Conservation (phyloP, 2,113 vertebrate species). For the Oncorhynchus tshawytscha region DNA sequence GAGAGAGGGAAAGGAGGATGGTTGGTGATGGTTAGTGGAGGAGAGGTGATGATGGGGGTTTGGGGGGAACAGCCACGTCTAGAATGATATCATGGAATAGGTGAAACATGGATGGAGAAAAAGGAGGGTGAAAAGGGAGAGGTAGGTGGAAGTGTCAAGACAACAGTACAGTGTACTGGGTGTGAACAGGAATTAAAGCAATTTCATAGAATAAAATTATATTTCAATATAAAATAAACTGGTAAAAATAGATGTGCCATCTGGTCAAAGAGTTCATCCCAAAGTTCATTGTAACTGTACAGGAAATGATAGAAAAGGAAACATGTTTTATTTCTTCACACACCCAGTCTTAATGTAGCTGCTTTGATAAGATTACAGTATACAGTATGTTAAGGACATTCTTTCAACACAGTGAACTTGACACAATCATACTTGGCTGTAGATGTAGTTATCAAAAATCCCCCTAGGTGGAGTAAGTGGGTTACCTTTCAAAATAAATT, state of each 20-base stretch:
- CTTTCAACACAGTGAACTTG: background rate
- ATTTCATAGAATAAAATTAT: background rate
- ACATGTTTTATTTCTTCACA: background rate
- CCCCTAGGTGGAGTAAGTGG: constrained; percentile 63
- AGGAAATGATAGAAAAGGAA: constrained; percentile 1
- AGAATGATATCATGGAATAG: no score
- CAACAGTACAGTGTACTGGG: no score
- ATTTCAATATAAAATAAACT: background rate
- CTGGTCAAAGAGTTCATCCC: background rate
- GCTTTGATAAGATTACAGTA: no score
- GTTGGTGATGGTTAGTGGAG: no score
- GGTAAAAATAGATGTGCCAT: background rate
- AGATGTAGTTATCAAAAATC: constrained; percentile 32
- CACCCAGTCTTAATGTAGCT: background rate
- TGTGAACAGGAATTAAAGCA: no score
- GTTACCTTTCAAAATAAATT: constrained; percentile 50
- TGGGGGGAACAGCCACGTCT: no score
- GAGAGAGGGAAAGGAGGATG: no score
- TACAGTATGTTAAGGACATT: constrained; percentile 10
- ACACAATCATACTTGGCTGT: background rate
- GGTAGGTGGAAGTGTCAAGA: no score
- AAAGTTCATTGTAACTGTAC: constrained; percentile 10
- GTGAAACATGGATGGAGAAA: no score
- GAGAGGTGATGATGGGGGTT: no score
- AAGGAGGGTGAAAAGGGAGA: no score